Evolutionary conservation across 2,888 invertebrate genomes (phyloP).

Genomic region (Nowickia ferox): DNA sequence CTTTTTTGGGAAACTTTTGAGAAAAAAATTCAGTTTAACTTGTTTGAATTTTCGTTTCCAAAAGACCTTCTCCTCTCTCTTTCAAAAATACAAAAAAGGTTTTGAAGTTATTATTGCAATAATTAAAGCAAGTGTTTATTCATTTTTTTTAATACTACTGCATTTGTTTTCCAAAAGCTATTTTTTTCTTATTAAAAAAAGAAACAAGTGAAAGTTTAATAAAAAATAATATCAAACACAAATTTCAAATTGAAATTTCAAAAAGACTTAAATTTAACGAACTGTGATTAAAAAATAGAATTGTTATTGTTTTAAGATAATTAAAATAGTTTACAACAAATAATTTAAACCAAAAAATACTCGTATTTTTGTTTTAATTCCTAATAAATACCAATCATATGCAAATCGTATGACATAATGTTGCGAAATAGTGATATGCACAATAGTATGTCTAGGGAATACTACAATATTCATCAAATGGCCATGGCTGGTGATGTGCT

Average conservation of each 20-base stretch:
- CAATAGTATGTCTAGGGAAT: conserved; percentile 86
- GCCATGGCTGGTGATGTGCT: conserved; percentile 88
- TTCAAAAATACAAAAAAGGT: conserved; percentile 10
- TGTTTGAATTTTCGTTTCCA: conserved; percentile 73
- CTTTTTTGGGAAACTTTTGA: conserved; percentile 50
- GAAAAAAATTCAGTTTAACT: conserved; percentile 73
- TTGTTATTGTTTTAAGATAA: conserved; percentile 58
- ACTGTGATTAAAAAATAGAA: conserved; percentile 60
- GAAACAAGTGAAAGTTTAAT: conserved; percentile 72
- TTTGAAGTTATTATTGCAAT: conserved; percentile 24
- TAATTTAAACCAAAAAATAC: conserved; percentile 29
- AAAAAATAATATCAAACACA: conserved; percentile 38
- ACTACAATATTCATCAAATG: conserved; percentile 85
- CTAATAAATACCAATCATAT: conserved; percentile 32
- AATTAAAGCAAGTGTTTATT: conserved; percentile 11
- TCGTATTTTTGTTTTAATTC: conserved; percentile 22
- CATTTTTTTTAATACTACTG: conserved; percentile 16
- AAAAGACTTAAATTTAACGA: conserved; percentile 57
- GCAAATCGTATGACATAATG: conserved; percentile 75
- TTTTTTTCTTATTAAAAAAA: conserved; percentile 22
- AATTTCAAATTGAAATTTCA: conserved; percentile 49
- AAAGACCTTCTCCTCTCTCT: conserved; percentile 43
- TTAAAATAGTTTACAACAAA: conserved; percentile 32
- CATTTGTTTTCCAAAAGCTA: conserved; percentile 27
- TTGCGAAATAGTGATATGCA: conserved; percentile 78